Evolutionary conservation across 1,140 invertebrate species (phyloP).

Genomic region (Leptinotarsa defecta): DNA sequence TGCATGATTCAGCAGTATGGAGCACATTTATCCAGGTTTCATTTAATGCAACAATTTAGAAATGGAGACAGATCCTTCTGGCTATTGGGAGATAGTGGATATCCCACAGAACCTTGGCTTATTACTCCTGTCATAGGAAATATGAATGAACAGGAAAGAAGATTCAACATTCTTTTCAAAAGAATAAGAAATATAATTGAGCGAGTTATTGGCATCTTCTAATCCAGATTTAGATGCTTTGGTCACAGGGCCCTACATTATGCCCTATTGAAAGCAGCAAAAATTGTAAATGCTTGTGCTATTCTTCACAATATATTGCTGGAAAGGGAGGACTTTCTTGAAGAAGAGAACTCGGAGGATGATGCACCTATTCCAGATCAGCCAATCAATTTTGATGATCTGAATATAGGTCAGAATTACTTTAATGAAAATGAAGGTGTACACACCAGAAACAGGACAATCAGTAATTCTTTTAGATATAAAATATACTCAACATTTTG

Average conservation of each 20-base stretch:
- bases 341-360: background rate
- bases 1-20: constrained; percentile 46
- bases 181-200: background rate
- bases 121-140: constrained; percentile 32
- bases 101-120: constrained; percentile 35
- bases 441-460: background rate
- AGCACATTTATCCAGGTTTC: constrained; percentile 10
- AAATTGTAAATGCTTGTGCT: background rate
- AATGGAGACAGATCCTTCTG: constrained; percentile 16
- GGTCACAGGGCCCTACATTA: background rate
- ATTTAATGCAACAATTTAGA: constrained; percentile 23
- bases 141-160: too few species aligned
- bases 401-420: background rate
- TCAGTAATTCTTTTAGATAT: too few species aligned
- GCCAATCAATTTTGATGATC: background rate
- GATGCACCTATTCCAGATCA: background rate
- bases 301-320: background rate
- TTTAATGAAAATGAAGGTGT: background rate
- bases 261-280: background rate
- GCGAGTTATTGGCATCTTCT: background rate
- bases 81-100: constrained; percentile 38
- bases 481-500: background rate
- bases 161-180: too few species aligned
- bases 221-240: background rate
- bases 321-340: background rate